A percentile compares a stretch with the other conserved stretches of the same genome.
phyloP scores from a whole-genome alignment of 2,888 invertebrate species.

The Tachystola acroxantha region DNA sequence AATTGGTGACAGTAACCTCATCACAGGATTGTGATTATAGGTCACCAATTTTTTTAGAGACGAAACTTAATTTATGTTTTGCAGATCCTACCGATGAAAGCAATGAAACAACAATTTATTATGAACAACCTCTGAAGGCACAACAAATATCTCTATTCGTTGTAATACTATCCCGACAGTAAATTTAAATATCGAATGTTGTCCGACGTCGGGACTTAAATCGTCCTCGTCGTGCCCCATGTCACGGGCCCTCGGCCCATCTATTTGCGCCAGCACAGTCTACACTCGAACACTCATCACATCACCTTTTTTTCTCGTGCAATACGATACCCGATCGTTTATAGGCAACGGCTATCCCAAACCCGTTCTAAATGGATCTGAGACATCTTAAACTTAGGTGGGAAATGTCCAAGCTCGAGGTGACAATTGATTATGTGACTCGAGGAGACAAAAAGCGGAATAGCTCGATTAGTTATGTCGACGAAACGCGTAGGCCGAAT shows the following conservation, averaged over 20 bases:
- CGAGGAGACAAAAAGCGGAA: slow-evolving; percentile 68
- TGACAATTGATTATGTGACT: slow-evolving; percentile 72
- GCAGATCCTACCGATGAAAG: no score
- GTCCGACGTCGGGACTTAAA: slow-evolving; percentile 42
- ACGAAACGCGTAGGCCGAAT: slow-evolving; percentile 60
- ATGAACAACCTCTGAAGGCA: slow-evolving; percentile 1
- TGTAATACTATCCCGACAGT: slow-evolving; percentile 44
- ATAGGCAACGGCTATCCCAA: slow-evolving; percentile 57
- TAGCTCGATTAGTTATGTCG: slow-evolving; percentile 71
- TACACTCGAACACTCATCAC: slow-evolving; percentile 64
- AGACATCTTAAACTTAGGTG: slow-evolving; percentile 55
- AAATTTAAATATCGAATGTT: slow-evolving; percentile 36
- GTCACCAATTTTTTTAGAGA: no score
- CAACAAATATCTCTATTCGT: slow-evolving; percentile 13
- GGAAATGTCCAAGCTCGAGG: slow-evolving; percentile 62
- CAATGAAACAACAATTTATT: not conserved
- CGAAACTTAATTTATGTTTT: no score
- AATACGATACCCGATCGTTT: slow-evolving; percentile 73
- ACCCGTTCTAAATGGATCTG: slow-evolving; percentile 66
- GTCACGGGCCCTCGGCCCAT: slow-evolving; percentile 43
- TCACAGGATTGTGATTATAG: no score
- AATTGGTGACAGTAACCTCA: no score
- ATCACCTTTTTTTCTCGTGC: slow-evolving; percentile 71
- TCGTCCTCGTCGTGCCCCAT: slow-evolving; percentile 37
- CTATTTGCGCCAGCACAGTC: slow-evolving; percentile 56